Evolutionary conservation across 2,113 vertebrate genomes (phyloP).

Genomic region (Nycticebus coucang): DNA sequence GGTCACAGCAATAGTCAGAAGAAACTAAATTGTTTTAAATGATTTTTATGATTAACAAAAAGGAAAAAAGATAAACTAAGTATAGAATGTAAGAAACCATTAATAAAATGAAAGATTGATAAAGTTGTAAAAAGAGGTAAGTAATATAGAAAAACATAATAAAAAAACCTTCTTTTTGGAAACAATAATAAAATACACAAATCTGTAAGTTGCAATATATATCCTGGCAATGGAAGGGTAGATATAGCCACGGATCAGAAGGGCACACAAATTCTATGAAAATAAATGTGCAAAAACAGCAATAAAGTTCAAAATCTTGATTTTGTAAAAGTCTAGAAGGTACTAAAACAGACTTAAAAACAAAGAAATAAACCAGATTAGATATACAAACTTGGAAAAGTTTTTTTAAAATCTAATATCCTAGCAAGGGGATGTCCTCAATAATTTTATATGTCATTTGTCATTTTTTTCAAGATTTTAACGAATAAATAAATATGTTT

Average conservation of each 20-base stretch:
- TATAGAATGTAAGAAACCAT: background rate
- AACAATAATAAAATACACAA: background rate
- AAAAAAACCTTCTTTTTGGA: background rate
- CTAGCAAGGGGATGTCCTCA: background rate
- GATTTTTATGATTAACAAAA: background rate
- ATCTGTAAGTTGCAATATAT: background rate
- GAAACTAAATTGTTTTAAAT: background rate
- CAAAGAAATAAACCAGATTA: background rate
- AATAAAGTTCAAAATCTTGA: background rate
- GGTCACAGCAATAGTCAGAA: background rate
- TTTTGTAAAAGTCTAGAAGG: background rate
- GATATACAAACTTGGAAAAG: background rate
- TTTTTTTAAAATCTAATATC: background rate
- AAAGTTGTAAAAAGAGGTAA: background rate
- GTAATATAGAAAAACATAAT: background rate
- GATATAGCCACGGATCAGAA: background rate
- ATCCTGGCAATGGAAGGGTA: background rate
- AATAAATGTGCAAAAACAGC: background rate
- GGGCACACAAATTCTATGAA: background rate
- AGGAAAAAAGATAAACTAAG: background rate
- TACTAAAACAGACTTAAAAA: background rate
- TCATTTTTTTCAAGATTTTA: background rate
- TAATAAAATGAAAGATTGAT: background rate
- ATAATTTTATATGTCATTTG: background rate
- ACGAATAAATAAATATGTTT: background rate